Evolutionary conservation across 1,140 invertebrate species (phyloP).

Genomic region (Danaus melanippus): DNA sequence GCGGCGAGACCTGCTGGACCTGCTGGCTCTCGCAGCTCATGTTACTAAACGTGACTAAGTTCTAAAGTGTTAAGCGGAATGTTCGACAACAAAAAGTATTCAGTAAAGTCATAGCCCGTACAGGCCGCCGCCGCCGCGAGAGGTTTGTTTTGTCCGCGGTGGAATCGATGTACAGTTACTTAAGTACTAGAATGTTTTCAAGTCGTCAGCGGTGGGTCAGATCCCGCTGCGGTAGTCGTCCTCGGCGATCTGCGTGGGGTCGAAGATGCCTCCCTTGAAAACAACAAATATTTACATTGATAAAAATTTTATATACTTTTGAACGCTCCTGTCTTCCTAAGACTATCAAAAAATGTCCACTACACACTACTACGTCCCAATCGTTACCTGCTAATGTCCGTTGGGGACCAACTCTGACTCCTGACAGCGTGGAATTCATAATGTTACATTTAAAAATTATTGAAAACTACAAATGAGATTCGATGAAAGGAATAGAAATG

Average conservation of each 20-base stretch:
- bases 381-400: conserved; percentile 40
- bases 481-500: too few relatives aligned
- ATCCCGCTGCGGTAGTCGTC: conserved; percentile 35
- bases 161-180: neutral
- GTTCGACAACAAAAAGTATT: too few relatives aligned
- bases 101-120: too few relatives aligned
- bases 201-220: conserved; percentile 12
- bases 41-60: too few relatives aligned
- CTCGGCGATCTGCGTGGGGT: conserved; percentile 26
- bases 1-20: too few relatives aligned
- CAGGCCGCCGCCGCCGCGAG: too few relatives aligned
- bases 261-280: conserved; percentile 39
- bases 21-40: too few relatives aligned
- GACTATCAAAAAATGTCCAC: too few relatives aligned
- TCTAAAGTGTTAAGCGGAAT: too few relatives aligned
- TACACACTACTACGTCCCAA: neutral
- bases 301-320: too few relatives aligned
- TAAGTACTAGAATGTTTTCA: neutral
- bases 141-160: too few relatives aligned
- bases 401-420: conserved; percentile 34
- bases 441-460: conserved; percentile 3
- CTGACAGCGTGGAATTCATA: conserved; percentile 33
- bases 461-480: conserved; percentile 1
- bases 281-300: conserved; percentile 1
- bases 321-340: too few relatives aligned